A percentile compares a stretch with the other conserved stretches of the same genome.
phyloP scores from a whole-genome alignment of 2,797 vertebrate genomes.

The Bovichtus variegatus region DNA sequence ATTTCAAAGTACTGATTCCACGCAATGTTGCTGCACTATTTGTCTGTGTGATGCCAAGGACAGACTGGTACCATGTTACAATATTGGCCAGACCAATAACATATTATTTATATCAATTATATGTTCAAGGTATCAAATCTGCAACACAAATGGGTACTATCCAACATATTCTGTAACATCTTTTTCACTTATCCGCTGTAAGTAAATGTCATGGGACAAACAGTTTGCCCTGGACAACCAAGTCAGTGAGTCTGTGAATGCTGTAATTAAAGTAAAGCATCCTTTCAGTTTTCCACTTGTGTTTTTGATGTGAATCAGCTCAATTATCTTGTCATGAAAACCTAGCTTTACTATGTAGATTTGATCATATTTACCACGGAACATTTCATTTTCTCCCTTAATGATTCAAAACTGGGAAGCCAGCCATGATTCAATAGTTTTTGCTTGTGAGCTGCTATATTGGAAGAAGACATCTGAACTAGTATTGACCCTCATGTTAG shows the following conservation, averaged over 20 bases:
- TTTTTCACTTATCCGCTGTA: not conserved
- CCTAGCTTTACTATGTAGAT: constrained; percentile 7
- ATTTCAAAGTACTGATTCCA: not conserved
- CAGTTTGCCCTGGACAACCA: no score
- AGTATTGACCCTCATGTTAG: constrained; percentile 12
- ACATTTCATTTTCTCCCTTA: constrained; percentile 13
- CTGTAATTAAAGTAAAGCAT: not conserved
- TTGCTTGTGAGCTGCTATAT: constrained; percentile 7
- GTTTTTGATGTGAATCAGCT: not conserved
- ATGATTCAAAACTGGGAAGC: constrained; percentile 2
- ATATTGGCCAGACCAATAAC: not conserved
- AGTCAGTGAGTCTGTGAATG: not conserved
- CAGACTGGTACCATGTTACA: not conserved
- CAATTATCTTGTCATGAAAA: constrained; percentile 4
- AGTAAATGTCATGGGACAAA: not conserved
- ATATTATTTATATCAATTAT: not conserved
- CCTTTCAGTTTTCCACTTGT: not conserved
- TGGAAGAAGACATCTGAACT: not conserved
- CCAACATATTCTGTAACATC: not conserved
- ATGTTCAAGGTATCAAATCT: not conserved
- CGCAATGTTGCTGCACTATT: not conserved
- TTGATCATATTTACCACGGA: constrained; percentile 8
- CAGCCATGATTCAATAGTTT: not conserved
- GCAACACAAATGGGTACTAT: not conserved
- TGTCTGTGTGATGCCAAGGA: not conserved